A percentile compares a stretch with the other conserved stretches of the same genome.
These are phyloP conservation scores for Amphiura filiformis DNA, from an alignment of 35 echinoderm and acorn worm genomes.

Conservation along the genomic window DNA sequence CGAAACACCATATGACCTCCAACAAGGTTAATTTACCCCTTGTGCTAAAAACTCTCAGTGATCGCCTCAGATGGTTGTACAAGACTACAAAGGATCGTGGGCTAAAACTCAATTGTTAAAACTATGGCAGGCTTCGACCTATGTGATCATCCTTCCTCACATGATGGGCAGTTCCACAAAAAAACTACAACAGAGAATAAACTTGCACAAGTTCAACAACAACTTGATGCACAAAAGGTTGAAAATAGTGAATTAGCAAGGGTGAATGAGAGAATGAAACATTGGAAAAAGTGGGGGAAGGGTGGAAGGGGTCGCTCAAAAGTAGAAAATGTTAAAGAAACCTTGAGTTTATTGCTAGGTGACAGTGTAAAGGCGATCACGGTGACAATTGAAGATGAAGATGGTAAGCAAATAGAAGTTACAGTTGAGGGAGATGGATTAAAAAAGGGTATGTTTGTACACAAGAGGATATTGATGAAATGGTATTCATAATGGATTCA, in stretches of 20 bases:
- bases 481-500: slow-evolving; percentile 65
- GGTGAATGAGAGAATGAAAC: too few species aligned
- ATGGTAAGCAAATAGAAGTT: slow-evolving; percentile 13
- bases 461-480: slow-evolving; percentile 35
- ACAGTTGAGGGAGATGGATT: slow-evolving; percentile 47
- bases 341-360: neutral
- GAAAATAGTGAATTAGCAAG: too few species aligned
- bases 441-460: slow-evolving; percentile 25
- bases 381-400: slow-evolving; percentile 6
- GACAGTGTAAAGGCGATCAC: slow-evolving; percentile 25
- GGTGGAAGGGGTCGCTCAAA: too few species aligned
- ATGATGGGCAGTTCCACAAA: slow-evolving; percentile 38
- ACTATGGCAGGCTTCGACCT: slow-evolving; percentile 19
- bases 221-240: too few species aligned
- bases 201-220: slow-evolving; percentile 19
- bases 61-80: slow-evolving; percentile 12
- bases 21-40: neutral
- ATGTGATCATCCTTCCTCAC: slow-evolving; percentile 27
- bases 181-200: slow-evolving; percentile 19
- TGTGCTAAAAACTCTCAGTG: slow-evolving; percentile 12
- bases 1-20: neutral
- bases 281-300: too few species aligned
- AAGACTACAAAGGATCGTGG: slow-evolving; percentile 7
- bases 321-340: too few species aligned
- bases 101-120: slow-evolving; percentile 3